phyloP scores from a whole-genome alignment of 2,797 vertebrate species.

The Coracias cyanogaster region DNA sequence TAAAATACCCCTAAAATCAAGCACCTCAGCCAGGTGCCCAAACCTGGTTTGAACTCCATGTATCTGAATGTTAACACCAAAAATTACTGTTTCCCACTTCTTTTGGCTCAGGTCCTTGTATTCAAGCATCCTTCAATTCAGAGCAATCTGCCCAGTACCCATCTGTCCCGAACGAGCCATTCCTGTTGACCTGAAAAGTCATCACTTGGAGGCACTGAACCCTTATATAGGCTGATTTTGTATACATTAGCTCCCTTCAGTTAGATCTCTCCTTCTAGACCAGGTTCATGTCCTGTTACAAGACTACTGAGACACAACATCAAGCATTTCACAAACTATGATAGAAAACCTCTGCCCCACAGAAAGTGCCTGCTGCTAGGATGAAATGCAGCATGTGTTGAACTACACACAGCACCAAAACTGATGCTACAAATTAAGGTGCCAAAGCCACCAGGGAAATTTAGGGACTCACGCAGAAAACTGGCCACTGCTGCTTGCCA shows the following conservation, averaged over 20 bases:
- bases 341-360: not conserved
- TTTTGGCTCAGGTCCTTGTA: not conserved
- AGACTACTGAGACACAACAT: not conserved
- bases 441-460: not conserved
- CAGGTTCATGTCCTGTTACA: not conserved
- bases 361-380: not conserved
- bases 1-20: not conserved
- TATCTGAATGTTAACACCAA: not conserved
- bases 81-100: not conserved
- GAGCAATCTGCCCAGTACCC: not conserved
- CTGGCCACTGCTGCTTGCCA: not conserved
- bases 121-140: not conserved
- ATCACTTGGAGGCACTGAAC: not conserved
- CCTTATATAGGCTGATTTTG: not conserved
- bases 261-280: not conserved
- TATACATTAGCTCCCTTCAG: not conserved
- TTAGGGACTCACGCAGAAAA: not conserved
- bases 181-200: not conserved
- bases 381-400: rapidly evolving
- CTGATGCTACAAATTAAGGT: not conserved
- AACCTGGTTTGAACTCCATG: not conserved
- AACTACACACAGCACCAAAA: not conserved
- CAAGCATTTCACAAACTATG: not conserved
- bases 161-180: not conserved
- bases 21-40: not conserved